Percentiles rank a stretch among this genome's conserved stretches.
Evolutionary conservation across 2,113 vertebrate species (phyloP).

Genomic region (Pelvicachromis taeniatus): DNA sequence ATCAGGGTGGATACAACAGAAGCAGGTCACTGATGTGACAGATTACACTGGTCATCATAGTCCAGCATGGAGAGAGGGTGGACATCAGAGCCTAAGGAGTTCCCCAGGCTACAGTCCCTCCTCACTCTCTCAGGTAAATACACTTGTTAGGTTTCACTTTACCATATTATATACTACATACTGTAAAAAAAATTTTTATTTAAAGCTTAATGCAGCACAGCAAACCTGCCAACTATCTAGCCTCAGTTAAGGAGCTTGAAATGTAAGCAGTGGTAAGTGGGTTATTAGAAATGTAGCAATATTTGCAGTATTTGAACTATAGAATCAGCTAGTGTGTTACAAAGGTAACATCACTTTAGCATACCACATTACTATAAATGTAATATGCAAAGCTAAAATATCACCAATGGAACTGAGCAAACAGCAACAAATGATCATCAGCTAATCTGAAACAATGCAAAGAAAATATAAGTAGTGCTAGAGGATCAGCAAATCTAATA

Average conservation of each 20-base stretch:
- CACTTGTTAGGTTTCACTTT: neutral
- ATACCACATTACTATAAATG: neutral
- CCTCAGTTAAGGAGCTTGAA: neutral
- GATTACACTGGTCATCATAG: conserved; percentile 44
- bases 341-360: neutral
- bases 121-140: conserved; percentile 55
- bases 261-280: neutral
- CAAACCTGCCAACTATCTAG: neutral
- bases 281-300: neutral
- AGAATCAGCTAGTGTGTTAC: neutral
- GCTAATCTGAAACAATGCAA: neutral
- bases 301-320: neutral
- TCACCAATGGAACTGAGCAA: neutral
- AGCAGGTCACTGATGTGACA: conserved; percentile 74
- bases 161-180: neutral
- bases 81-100: conserved; percentile 34
- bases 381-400: neutral
- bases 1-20: conserved; percentile 61
- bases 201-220: neutral
- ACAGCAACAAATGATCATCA: neutral
- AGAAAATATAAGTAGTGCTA: neutral
- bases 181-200: neutral
- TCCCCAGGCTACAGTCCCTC: conserved; percentile 5
- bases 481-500: neutral
- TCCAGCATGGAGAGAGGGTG: conserved; percentile 58